Evolutionary conservation across 2,888 invertebrate genomes (phyloP).

Genomic region (Pseudoips prasinana): DNA sequence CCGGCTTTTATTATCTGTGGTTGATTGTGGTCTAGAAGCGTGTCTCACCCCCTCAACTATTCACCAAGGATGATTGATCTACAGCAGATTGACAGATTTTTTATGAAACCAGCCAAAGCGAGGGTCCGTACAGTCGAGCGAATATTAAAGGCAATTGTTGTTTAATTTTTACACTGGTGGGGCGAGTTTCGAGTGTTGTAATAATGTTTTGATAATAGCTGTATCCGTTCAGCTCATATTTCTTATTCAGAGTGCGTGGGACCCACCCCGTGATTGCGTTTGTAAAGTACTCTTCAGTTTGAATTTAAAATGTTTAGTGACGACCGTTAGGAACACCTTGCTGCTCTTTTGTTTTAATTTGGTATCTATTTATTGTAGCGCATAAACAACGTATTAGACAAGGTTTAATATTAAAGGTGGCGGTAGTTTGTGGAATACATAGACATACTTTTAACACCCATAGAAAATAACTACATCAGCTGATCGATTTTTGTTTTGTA

Average conservation of each 20-base stretch:
- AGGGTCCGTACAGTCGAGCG: constrained; percentile 68
- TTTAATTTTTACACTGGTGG: constrained; percentile 79
- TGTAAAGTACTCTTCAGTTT: constrained; percentile 47
- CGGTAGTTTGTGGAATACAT: no score
- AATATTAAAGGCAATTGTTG: constrained; percentile 82
- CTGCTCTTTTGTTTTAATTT: constrained; percentile 29
- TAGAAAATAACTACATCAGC: no score
- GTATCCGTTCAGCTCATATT: constrained; percentile 80
- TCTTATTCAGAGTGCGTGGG: constrained; percentile 81
- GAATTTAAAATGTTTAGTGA: constrained; percentile 57
- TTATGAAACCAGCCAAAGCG: constrained; percentile 63
- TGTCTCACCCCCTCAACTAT: constrained; percentile 68
- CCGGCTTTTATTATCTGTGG: constrained; percentile 75
- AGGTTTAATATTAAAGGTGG: no score
- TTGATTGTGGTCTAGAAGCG: constrained; percentile 63
- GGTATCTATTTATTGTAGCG: neutral
- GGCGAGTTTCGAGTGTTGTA: constrained; percentile 79
- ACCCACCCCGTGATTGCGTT: constrained; percentile 46
- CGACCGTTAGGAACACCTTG: constrained; percentile 65
- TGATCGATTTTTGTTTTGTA: no score
- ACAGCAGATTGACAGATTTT: constrained; percentile 80
- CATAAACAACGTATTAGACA: no score
- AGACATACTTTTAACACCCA: no score
- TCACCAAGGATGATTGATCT: constrained; percentile 79
- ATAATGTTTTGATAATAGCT: constrained; percentile 82